A percentile compares a stretch with the other conserved stretches of the same genome.
These are phyloP conservation scores for Aurelia coerulea DNA, from an alignment of 30 jellyfish, hydroid and myxozoan genomes.

Conservation along the genomic window DNA sequence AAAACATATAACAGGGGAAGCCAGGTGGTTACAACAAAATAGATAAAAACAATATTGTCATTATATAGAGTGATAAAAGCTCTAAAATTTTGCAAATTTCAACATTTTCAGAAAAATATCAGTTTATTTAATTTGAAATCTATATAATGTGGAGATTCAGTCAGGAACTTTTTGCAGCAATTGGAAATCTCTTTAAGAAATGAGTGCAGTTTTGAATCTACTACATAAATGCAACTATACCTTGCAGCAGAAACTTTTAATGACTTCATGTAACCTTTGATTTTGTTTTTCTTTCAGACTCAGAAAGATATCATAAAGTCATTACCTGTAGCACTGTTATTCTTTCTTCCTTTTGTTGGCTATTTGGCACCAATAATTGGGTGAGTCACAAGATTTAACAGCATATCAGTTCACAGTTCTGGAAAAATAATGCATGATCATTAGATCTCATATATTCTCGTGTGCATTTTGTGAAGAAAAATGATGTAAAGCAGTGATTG, in stretches of 20 bases:
- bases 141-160: too few species aligned
- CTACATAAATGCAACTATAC: too few species aligned
- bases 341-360: slow-evolving; percentile 87
- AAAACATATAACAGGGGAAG: neutral
- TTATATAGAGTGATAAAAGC: neutral
- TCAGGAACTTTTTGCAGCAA: too few species aligned
- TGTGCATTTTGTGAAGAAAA: neutral
- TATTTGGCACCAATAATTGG: slow-evolving; percentile 94
- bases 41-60: neutral
- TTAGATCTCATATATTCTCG: neutral
- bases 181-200: too few species aligned
- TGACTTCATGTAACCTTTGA: neutral
- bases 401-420: too few species aligned
- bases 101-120: too few species aligned
- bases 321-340: slow-evolving; percentile 81
- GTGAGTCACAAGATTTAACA: slow-evolving; percentile 35
- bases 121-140: too few species aligned
- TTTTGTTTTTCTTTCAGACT: slow-evolving; percentile 56
- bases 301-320: slow-evolving; percentile 84
- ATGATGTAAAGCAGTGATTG: too few species aligned
- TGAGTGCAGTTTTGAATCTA: too few species aligned
- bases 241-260: too few species aligned
- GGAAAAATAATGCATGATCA: too few species aligned
- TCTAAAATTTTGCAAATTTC: slow-evolving; percentile 3
- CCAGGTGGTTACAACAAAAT: neutral